Evolutionary conservation across 1,140 invertebrate species (phyloP), one percentile per base, ranked within the genome.

Genomic region (Lutraria rhynchaena): DNA sequence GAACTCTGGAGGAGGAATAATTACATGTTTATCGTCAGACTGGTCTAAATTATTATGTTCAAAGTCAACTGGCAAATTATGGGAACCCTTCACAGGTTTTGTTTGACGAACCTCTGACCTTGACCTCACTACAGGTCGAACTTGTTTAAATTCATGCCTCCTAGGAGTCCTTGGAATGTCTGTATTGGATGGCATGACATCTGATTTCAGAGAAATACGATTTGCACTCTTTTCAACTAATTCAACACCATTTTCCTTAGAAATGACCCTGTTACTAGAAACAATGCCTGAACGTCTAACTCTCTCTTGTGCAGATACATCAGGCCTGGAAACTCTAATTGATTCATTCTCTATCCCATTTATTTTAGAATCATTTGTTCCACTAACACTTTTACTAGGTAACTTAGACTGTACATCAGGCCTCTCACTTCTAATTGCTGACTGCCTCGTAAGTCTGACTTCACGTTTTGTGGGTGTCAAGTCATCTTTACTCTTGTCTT

Each of bases 21-120:
- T 46, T 5, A 75, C 35, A 24, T 61, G 57, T 29, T 75, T 60
- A 31, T 63, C 44, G 19, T 37, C 53, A 24, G 4, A 35, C 24
- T 75, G 53, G 22, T 61, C 44, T 22, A 61, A 1, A 44, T 51
- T 60, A 46, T 75, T 57, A 51, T 77, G 44, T 44, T 70, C 76
- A 58, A 80, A 60, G 27, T 70, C 65, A 44, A 70, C 76, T 13
- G 76, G 44, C 35, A 80, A 70, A 41, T 80, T 67, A 57, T 80
- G 76, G 7, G 41, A 70, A 29, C 76, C 76, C 70, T 70, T 80
- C 22, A 80, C 46, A 27, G 76, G 76, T 60, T 67, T 77, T 22
- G 31, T 57, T 41, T 65, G 41, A 5, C 75, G 24, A 19, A 57
- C 46, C 44, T 77, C 75, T 41, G 60, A 67, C 46, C 75, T 77